Percentiles rank a stretch among this genome's conserved stretches.
These are phyloP conservation scores for Crotalus viridis DNA, from an alignment of 2,113 vertebrate genomes.

Conservation along the genomic window DNA sequence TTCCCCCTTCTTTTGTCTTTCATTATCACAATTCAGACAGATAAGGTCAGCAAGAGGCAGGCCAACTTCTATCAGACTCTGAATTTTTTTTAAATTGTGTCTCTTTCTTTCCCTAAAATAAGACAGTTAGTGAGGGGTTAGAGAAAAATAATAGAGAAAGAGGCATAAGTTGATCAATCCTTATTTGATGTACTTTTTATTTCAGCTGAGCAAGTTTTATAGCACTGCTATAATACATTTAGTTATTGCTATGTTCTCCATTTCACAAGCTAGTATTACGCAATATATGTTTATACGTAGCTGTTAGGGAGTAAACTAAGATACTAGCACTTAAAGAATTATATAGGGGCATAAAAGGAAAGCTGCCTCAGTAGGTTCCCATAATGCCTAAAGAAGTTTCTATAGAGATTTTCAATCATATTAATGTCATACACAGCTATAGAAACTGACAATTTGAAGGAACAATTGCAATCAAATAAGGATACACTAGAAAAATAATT, in stretches of 20 bases:
- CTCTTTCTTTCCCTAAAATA: constrained; percentile 73
- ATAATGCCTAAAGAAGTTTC: background rate
- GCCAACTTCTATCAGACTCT: constrained; percentile 34
- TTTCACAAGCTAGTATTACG: background rate
- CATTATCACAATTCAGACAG: constrained; percentile 42
- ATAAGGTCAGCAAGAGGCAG: constrained; percentile 23
- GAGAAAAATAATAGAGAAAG: background rate
- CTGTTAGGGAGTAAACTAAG: background rate
- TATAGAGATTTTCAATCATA: background rate
- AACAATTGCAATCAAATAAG: background rate
- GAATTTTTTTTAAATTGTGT: constrained; percentile 53
- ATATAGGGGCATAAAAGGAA: background rate
- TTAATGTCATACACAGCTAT: background rate
- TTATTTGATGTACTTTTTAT: background rate
- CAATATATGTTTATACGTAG: background rate
- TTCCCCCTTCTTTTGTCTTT: constrained; percentile 63
- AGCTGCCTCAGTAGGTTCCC: background rate
- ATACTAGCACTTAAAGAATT: background rate
- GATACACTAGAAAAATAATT: background rate
- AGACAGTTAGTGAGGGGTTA: constrained; percentile 35
- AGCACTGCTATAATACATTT: background rate
- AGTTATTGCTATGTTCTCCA: background rate
- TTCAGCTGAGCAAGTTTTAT: constrained; percentile 12
- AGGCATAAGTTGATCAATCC: background rate
- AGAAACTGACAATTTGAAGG: background rate